These are phyloP conservation scores for Myotis vivesi DNA, from an alignment of 2,797 vertebrate species.

Conservation along the genomic window DNA sequence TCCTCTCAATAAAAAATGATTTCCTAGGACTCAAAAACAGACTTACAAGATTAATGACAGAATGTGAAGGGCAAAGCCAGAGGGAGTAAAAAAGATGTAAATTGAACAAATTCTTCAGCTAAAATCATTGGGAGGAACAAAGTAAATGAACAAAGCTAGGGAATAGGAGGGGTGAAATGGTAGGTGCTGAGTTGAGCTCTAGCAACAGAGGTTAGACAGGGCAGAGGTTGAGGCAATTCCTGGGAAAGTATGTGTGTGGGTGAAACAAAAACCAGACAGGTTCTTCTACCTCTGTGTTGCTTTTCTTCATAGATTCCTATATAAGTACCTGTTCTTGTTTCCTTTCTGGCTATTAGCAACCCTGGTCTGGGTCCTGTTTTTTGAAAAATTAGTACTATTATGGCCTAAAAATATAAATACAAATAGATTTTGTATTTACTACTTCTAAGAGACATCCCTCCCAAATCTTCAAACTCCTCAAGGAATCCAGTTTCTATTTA, in stretches of 20 bases:
- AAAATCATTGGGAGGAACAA: slow-evolving; percentile 31
- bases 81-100: slow-evolving; percentile 47
- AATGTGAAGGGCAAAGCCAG: slow-evolving; percentile 34
- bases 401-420: slow-evolving; percentile 5
- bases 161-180: neutral
- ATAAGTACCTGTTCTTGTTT: neutral
- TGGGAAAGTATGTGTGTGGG: neutral
- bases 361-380: neutral
- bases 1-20: slow-evolving; percentile 33
- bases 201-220: neutral
- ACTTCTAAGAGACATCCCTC: neutral
- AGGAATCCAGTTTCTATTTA: slow-evolving; percentile 5
- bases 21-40: neutral
- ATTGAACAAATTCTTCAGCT: neutral
- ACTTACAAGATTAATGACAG: neutral
- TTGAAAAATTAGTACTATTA: neutral
- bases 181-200: neutral
- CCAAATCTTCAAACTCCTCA: neutral
- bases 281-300: neutral
- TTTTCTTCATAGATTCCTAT: neutral
- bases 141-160: slow-evolving; percentile 20
- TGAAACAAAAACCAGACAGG: neutral
- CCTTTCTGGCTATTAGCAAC: neutral
- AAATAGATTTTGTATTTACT: neutral
- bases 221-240: neutral